phyloP scores from a whole-genome alignment of 2,888 invertebrate species.

The Andrena bucephala region DNA sequence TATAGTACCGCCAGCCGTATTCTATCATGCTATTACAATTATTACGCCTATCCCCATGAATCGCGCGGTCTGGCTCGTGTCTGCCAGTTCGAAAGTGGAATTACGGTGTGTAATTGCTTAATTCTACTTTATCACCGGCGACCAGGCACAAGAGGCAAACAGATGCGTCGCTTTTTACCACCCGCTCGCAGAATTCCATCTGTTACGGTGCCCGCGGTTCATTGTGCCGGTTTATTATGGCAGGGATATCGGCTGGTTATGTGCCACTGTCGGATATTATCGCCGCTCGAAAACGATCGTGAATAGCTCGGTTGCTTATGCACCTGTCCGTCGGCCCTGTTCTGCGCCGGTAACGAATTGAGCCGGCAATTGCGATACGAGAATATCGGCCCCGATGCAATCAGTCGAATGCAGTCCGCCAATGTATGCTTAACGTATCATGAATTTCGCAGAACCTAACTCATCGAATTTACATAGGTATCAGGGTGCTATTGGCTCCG shows the following conservation, averaged over 20 bases:
- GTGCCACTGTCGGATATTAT: constrained; percentile 40
- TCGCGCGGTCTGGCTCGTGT: background rate
- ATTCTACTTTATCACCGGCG: background rate
- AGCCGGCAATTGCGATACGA: constrained; percentile 59
- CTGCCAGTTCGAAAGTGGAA: background rate
- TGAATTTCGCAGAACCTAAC: constrained; percentile 60
- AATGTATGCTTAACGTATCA: constrained; percentile 66
- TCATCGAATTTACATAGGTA: constrained; percentile 44
- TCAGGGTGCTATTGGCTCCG: constrained; percentile 8
- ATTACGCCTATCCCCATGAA: background rate
- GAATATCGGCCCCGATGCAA: constrained; percentile 59
- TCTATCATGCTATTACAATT: constrained; percentile 2
- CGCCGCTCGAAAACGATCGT: constrained; percentile 54
- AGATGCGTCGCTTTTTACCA: constrained; percentile 26
- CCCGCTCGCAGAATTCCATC: constrained; percentile 9
- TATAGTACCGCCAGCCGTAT: background rate
- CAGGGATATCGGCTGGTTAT: constrained; percentile 30
- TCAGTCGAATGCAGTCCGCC: constrained; percentile 50
- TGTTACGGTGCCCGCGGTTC: constrained; percentile 27
- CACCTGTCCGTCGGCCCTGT: constrained; percentile 53
- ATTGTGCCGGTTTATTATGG: constrained; percentile 32
- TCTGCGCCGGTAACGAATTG: constrained; percentile 58
- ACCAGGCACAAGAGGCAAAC: constrained; percentile 10
- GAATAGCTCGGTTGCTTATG: constrained; percentile 55
- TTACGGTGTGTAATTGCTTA: background rate